Conservation (phyloP, 2,113 vertebrate species). For the Micronisus gabar region DNA sequence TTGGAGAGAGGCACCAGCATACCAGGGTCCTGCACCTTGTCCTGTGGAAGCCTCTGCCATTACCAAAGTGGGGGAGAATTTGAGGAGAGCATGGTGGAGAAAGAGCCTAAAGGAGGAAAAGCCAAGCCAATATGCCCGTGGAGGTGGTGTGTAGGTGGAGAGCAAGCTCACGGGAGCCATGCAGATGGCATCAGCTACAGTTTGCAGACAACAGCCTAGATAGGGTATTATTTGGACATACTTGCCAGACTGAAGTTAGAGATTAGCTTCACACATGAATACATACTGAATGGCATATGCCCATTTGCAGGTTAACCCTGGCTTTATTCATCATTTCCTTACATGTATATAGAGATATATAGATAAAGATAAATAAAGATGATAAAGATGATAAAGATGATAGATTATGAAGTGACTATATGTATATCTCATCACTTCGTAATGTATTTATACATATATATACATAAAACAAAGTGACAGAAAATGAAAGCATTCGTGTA, state of each 20-base stretch:
- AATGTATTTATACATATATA: background rate
- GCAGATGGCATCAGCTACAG: background rate
- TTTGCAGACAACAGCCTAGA: background rate
- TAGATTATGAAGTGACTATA: background rate
- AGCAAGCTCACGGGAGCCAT: background rate
- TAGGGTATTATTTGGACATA: background rate
- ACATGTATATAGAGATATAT: background rate
- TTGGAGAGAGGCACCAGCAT: background rate
- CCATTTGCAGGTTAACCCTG: background rate
- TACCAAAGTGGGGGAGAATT: background rate
- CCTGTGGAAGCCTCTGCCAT: background rate
- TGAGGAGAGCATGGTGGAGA: background rate
- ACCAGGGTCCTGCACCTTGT: background rate
- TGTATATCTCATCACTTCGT: background rate
- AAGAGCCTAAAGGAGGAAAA: background rate
- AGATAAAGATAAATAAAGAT: background rate
- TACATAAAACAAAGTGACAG: constrained; percentile 19
- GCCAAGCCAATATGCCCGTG: fast-evolving
- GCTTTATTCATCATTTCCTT: background rate
- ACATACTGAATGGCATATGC: background rate
- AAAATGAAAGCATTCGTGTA: constrained; percentile 14
- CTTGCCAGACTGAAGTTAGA: background rate
- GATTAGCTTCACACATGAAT: background rate
- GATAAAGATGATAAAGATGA: background rate
- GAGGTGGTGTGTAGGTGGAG: background rate